phyloP scores from a whole-genome alignment of 2,888 invertebrate genomes.

The Cosmopolites sordidus region DNA sequence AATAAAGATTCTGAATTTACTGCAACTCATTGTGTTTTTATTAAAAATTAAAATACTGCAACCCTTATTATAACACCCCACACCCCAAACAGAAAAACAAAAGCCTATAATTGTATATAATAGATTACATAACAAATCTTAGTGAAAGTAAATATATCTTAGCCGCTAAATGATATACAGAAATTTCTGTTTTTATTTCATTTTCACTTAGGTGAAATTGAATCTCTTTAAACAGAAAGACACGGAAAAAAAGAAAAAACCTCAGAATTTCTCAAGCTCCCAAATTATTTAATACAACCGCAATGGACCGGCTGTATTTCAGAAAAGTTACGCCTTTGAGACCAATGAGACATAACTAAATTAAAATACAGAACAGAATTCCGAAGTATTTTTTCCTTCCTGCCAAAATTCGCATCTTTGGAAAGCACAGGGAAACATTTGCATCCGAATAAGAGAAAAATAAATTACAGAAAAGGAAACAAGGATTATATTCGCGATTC shows the following conservation, averaged over 20 bases:
- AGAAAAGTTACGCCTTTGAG: constrained; percentile 16
- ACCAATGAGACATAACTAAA: constrained; percentile 19
- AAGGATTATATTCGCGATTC: constrained; percentile 31
- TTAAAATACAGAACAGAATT: constrained; percentile 14
- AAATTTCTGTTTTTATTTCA: too few relatives aligned
- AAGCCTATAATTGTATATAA: too few relatives aligned
- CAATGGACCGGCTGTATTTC: constrained; percentile 9
- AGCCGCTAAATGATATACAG: too few relatives aligned
- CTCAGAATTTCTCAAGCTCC: constrained; percentile 6
- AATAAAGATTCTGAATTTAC: too few relatives aligned
- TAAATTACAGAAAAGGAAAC: constrained; percentile 33
- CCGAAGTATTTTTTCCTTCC: constrained; percentile 15
- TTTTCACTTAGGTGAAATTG: too few relatives aligned
- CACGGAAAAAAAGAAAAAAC: constrained; percentile 6
- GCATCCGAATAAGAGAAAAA: constrained; percentile 26
- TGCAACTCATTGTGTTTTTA: too few relatives aligned
- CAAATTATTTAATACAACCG: constrained; percentile 13
- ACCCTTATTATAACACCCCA: too few relatives aligned
- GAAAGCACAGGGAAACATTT: constrained; percentile 22
- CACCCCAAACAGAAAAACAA: too few relatives aligned
- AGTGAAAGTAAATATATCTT: too few relatives aligned
- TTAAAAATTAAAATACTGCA: too few relatives aligned
- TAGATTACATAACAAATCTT: too few relatives aligned
- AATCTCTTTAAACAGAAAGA: too few relatives aligned
- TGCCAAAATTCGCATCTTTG: constrained; percentile 17